Evolutionary conservation across 1,140 invertebrate genomes (phyloP), one percentile per base, ranked within the genome.

Genomic region (Drosophila nigrodunni): DNA sequence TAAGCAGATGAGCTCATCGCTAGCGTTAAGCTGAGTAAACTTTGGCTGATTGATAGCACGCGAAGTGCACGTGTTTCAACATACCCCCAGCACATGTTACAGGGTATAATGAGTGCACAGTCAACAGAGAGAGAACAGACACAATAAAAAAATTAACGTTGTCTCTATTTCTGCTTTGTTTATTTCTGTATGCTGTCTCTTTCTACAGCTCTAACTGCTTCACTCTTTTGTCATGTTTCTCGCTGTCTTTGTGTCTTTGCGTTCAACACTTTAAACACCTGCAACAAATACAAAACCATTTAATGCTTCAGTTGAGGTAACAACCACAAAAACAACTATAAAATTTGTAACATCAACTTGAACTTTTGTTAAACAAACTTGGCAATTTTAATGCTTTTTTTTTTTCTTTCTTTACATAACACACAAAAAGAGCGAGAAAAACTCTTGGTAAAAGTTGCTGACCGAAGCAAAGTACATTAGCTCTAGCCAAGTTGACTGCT

Each of bases 191-290:
- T 6, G 25, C 25, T 5, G 25, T 30, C 10, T 61, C 58, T 41
- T 1, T 7, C 10, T 50, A 13, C 15, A 15, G 3, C 50, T 13
- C 39, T 13, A 13, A 21, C 11, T 35, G 1, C 11, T 37, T 5
- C n/a, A 13, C 2, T 11, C 10, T 10, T 49, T 3, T 25, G 9
- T 50, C n/a, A 46, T n/a, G 15, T 47, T 8, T 59, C 25, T 35
- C n/a, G 35, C 8, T 39, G 8, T 70, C 30, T 13, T 52, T 52
- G 50, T n/a, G n/a, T 41, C 6, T 9, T 37, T 39, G 4, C 52
- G 35, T 49, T 69, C 57, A 41, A 73, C 72, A 61, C 68, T 71
- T 88, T 80, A 79, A 86, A 77, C 79, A 82, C 77, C 74, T 88
- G 83, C 80, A 80, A 70, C 15, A 39, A 30, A 59, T 30, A 30